Conservation (phyloP, 2,888 invertebrate species). For the Cheiracanthium punctorium region DNA sequence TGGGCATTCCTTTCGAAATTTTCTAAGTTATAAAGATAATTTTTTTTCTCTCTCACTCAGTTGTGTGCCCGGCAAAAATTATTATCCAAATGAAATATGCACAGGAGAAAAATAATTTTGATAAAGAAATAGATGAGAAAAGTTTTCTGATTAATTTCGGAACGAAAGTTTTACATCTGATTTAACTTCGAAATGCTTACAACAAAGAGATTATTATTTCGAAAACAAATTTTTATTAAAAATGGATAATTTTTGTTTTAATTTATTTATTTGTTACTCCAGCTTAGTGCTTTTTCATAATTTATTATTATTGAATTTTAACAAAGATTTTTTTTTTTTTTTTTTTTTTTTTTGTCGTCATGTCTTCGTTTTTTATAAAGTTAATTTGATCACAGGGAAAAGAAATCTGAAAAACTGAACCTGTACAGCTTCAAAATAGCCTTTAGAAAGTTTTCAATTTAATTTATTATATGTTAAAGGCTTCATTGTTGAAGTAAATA, state of each 20-base stretch:
- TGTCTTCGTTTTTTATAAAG: too few relatives aligned
- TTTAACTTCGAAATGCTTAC: slow-evolving; percentile 13
- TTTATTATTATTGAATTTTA: neutral
- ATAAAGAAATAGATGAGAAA: slow-evolving; percentile 15
- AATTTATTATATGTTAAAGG: too few relatives aligned
- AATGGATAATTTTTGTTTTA: neutral
- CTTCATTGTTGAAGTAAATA: too few relatives aligned
- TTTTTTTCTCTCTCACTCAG: neutral
- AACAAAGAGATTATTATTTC: neutral
- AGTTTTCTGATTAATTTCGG: slow-evolving; percentile 7
- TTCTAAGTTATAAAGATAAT: neutral
- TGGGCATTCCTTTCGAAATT: slow-evolving; percentile 18
- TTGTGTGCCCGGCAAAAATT: neutral
- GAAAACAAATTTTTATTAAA: neutral
- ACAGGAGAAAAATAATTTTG: neutral
- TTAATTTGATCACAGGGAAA: too few relatives aligned
- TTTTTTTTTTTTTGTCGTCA: neutral
- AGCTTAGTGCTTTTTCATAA: neutral
- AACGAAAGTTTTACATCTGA: slow-evolving; percentile 15
- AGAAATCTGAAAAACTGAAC: too few relatives aligned
- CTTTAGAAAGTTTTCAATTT: too few relatives aligned
- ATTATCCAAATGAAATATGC: slow-evolving; percentile 10
- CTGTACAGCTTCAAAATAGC: too few relatives aligned
- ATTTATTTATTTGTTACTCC: neutral
- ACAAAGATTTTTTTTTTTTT: neutral